Evolutionary conservation across 2,113 vertebrate genomes (phyloP).

Genomic region (Pantherophis guttatus): DNA sequence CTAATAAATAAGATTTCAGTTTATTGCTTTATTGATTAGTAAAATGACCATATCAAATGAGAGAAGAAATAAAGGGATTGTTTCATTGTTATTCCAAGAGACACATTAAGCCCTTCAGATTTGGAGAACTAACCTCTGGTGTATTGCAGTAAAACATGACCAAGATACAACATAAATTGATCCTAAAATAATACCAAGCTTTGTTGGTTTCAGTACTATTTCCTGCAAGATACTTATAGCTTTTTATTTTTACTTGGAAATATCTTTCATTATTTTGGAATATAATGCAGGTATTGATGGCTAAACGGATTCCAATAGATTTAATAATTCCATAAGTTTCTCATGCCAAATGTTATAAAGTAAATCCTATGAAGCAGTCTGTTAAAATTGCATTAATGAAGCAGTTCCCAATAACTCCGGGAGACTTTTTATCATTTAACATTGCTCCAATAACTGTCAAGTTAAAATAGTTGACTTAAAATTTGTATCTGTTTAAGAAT

Average conservation of each 20-base stretch:
- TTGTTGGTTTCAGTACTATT: background rate
- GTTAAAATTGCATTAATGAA: slow-evolving; percentile 11
- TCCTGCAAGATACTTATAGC: slow-evolving; percentile 3
- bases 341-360: background rate
- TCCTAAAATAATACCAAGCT: background rate
- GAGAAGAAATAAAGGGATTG: background rate
- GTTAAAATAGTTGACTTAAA: background rate
- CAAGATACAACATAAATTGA: background rate
- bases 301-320: background rate
- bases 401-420: background rate
- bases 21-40: background rate
- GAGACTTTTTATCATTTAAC: background rate
- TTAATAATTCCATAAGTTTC: background rate
- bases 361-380: slow-evolving; percentile 1
- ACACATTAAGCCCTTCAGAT: background rate
- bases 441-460: background rate
- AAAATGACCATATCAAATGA: background rate
- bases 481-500: slow-evolving; percentile 25
- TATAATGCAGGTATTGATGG: slow-evolving; percentile 10
- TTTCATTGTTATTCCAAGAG: background rate
- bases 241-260: slow-evolving; percentile 5
- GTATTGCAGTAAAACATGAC: no score
- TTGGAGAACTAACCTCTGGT: background rate
- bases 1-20: background rate
- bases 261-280: background rate